These are phyloP conservation scores for Desmodus rotundus DNA, from an alignment of 2,113 vertebrate species.

Conservation along the genomic window DNA sequence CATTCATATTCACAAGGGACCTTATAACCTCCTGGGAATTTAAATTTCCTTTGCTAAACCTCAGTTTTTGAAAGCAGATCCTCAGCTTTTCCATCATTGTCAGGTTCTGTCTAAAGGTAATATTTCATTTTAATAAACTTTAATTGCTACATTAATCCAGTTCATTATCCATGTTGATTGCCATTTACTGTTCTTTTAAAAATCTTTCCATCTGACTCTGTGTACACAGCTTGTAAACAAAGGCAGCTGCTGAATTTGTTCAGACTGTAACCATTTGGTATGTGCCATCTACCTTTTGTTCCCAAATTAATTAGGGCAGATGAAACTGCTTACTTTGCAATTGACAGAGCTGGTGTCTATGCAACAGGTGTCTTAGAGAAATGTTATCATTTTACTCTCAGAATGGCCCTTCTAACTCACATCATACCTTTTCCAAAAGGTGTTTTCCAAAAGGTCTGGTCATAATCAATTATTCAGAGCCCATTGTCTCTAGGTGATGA, in stretches of 20 bases:
- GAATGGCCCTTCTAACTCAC: not conserved
- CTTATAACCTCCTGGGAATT: not conserved
- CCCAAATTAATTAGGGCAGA: conserved; percentile 1
- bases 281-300: conserved; percentile 6
- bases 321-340: not conserved
- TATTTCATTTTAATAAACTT: conserved; percentile 58
- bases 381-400: not conserved
- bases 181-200: conserved; percentile 43
- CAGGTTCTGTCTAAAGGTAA: not conserved
- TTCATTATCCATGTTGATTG: conserved; percentile 47
- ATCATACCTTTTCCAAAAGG: not conserved
- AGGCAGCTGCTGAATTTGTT: conserved; percentile 41
- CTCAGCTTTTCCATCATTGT: conserved; percentile 34
- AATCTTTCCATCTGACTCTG: conserved; percentile 24
- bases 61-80: not conserved
- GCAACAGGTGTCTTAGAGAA: not conserved
- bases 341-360: not conserved
- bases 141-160: conserved; percentile 60
- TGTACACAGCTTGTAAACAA: conserved; percentile 26
- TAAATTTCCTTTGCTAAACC: conserved; percentile 20
- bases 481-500: not conserved
- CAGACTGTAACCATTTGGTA: not conserved
- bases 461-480: not conserved
- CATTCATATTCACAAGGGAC: not conserved
- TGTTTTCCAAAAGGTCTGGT: not conserved